phyloP scores from a whole-genome alignment of 1,140 invertebrate genomes.

The Lordiphosa stackelbergi region DNA sequence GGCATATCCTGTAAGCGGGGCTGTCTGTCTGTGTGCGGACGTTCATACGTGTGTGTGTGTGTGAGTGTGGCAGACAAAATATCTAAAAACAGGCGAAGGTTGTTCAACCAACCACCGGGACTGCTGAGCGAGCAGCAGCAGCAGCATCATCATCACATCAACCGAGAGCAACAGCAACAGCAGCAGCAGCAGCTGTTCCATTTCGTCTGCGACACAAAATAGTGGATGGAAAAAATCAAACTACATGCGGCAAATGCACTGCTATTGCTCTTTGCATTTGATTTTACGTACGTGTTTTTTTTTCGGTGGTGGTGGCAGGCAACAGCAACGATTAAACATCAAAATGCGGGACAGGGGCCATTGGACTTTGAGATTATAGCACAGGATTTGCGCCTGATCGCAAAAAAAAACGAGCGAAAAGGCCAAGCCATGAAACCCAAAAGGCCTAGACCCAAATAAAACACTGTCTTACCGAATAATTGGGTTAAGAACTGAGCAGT shows the following conservation, averaged over 20 bases:
- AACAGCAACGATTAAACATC: conserved; percentile 6
- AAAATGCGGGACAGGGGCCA: conserved; percentile 45
- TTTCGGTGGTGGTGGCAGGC: conserved; percentile 41
- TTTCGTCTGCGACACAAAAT: conserved; percentile 27
- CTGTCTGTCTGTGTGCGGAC: conserved; percentile 26
- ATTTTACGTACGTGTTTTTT: conserved; percentile 28
- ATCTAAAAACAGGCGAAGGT: conserved; percentile 69
- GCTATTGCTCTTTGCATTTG: conserved; percentile 34
- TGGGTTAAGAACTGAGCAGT: no score
- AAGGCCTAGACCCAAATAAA: conserved; percentile 1
- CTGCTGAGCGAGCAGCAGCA: conserved; percentile 1
- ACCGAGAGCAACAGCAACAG: conserved; percentile 8
- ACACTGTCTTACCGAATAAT: neutral
- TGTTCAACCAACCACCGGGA: conserved; percentile 60
- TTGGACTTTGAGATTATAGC: conserved; percentile 54
- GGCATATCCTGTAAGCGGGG: conserved; percentile 58
- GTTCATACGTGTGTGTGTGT: conserved; percentile 2
- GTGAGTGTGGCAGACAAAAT: conserved; percentile 54
- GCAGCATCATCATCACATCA: conserved; percentile 17
- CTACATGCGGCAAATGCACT: conserved; percentile 38
- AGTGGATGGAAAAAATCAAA: conserved; percentile 50
- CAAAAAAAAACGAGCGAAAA: no score
- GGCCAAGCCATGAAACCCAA: neutral
- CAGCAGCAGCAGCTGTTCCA: conserved; percentile 32
- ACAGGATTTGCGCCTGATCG: conserved; percentile 56